Percentiles rank a stretch among this genome's conserved stretches.
phyloP scores from a whole-genome alignment of 2,797 vertebrate species.

The Oryzias dopingdopingensis region DNA sequence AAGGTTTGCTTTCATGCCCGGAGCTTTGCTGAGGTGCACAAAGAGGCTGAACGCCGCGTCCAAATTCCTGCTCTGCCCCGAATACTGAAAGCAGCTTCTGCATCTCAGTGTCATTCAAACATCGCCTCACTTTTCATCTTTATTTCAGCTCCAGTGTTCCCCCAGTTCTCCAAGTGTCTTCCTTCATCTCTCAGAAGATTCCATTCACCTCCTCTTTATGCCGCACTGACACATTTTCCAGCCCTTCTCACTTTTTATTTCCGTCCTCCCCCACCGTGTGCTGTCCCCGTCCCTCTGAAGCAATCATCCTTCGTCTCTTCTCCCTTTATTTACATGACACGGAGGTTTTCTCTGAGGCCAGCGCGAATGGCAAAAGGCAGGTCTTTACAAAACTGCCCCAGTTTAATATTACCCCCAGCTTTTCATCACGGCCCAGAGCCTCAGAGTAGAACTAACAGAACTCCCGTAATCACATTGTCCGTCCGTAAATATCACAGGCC shows the following conservation, averaged over 20 bases:
- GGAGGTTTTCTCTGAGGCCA: constrained; percentile 56
- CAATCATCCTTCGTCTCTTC: constrained; percentile 64
- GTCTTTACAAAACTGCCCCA: constrained; percentile 70
- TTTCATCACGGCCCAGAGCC: constrained; percentile 66
- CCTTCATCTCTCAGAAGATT: constrained; percentile 63
- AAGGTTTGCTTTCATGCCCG: constrained; percentile 2
- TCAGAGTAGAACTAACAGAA: constrained; percentile 73
- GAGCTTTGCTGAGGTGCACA: constrained; percentile 6
- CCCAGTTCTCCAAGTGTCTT: constrained; percentile 55
- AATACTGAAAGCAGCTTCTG: constrained; percentile 47
- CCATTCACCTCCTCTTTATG: constrained; percentile 63
- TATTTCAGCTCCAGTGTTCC: constrained; percentile 30
- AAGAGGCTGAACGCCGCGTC: constrained; percentile 19
- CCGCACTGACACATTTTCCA: constrained; percentile 61
- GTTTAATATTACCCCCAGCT: constrained; percentile 74
- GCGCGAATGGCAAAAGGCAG: constrained; percentile 55
- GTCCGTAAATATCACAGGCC: constrained; percentile 77
- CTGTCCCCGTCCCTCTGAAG: constrained; percentile 60
- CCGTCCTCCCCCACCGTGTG: constrained; percentile 5
- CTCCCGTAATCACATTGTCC: constrained; percentile 67
- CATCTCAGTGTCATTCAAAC: constrained; percentile 45
- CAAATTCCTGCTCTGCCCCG: constrained; percentile 36
- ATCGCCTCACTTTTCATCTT: constrained; percentile 46
- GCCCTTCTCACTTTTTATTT: constrained; percentile 34
- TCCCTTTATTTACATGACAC: constrained; percentile 74